Conservation (phyloP, 2,113 vertebrate genomes). For the Onychostruthus taczanowskii region DNA sequence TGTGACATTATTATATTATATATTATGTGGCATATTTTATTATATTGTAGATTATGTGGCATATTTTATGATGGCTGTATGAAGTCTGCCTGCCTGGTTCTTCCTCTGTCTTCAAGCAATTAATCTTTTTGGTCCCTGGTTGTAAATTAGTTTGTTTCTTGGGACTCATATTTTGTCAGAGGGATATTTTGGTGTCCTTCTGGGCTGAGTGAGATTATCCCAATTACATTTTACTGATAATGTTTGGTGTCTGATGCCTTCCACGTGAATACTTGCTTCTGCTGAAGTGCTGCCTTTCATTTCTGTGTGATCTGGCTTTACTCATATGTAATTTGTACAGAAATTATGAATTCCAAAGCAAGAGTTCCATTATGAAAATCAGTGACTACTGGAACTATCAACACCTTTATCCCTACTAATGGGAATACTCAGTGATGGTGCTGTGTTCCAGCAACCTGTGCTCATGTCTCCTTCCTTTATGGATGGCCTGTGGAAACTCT, state of each 20-base stretch:
- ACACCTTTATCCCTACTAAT: neutral
- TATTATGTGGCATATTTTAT: neutral
- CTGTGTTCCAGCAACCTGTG: neutral
- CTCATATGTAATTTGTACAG: neutral
- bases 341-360: neutral
- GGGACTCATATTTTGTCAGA: constrained; percentile 47
- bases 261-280: neutral
- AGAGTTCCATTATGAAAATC: neutral
- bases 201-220: constrained; percentile 39
- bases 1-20: constrained; percentile 19
- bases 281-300: constrained; percentile 5
- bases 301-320: constrained; percentile 1
- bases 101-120: constrained; percentile 31
- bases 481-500: neutral
- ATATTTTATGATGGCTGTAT: constrained; percentile 41
- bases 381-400: neutral
- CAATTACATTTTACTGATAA: neutral
- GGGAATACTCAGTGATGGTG: neutral
- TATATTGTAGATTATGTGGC: neutral
- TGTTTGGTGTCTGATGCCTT: neutral
- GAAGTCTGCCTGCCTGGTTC: neutral
- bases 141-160: constrained; percentile 56
- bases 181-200: constrained; percentile 18
- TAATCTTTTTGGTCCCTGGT: constrained; percentile 33
- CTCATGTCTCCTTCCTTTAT: neutral